phyloP scores from a whole-genome alignment of 2,888 invertebrate genomes.

The Coelinius sp. region DNA sequence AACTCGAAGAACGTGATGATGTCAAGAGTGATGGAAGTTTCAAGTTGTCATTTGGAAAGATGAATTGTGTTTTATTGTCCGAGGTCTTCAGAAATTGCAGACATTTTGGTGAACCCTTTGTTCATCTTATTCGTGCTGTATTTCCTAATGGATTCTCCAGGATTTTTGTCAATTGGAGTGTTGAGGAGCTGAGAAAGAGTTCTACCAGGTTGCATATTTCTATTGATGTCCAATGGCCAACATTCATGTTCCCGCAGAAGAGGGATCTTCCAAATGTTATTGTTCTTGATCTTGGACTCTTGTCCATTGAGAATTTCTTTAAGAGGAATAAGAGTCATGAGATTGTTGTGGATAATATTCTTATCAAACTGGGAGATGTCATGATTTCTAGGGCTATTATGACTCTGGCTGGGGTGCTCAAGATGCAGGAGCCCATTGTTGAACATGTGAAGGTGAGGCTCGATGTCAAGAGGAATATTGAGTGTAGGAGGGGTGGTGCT shows the following conservation, averaged over 20 bases:
- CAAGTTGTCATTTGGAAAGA: slow-evolving; percentile 78
- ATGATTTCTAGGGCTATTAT: slow-evolving; percentile 81
- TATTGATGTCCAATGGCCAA: slow-evolving; percentile 81
- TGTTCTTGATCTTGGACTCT: slow-evolving; percentile 82
- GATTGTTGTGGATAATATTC: slow-evolving; percentile 74
- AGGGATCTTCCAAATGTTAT: slow-evolving; percentile 84
- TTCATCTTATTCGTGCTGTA: slow-evolving; percentile 37
- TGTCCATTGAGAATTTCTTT: slow-evolving; percentile 87
- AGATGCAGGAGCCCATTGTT: slow-evolving; percentile 81
- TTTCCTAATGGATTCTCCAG: slow-evolving; percentile 41
- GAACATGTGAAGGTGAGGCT: slow-evolving; percentile 81
- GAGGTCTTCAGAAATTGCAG: slow-evolving; percentile 78
- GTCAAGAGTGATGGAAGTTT: slow-evolving; percentile 80
- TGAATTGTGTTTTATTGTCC: slow-evolving; percentile 80
- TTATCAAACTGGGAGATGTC: slow-evolving; percentile 79
- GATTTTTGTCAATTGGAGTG: slow-evolving; percentile 59
- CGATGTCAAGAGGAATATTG: slow-evolving; percentile 80
- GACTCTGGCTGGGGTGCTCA: slow-evolving; percentile 80
- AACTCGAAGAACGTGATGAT: slow-evolving; percentile 75
- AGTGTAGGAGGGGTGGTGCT: slow-evolving; percentile 65
- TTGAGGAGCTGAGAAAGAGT: slow-evolving; percentile 72
- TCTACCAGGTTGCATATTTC: slow-evolving; percentile 75
- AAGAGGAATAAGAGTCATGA: slow-evolving; percentile 73
- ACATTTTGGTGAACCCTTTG: slow-evolving; percentile 75
- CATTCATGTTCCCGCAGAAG: slow-evolving; percentile 83